phyloP scores from a whole-genome alignment of 2,113 vertebrate species.

The Sinocyclocheilus anophthalmus region DNA sequence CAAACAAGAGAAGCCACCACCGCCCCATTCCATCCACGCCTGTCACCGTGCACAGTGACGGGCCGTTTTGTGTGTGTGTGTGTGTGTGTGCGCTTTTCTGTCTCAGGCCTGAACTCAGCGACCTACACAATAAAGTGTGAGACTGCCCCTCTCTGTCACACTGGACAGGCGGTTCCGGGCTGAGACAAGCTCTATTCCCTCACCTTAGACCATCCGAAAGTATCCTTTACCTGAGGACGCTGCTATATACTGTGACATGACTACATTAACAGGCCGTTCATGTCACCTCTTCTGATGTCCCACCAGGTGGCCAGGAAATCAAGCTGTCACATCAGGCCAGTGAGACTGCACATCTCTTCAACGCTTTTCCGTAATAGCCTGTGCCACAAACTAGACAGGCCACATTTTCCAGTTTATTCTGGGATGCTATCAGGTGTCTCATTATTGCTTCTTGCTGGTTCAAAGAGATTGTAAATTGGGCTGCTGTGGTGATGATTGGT shows the following conservation, averaged over 20 bases:
- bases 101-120: slow-evolving; percentile 79
- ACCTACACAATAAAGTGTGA: slow-evolving; percentile 82
- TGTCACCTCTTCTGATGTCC: slow-evolving; percentile 82
- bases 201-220: slow-evolving; percentile 74
- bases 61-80: slow-evolving; percentile 55
- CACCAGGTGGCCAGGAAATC: slow-evolving; percentile 89
- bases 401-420: slow-evolving; percentile 61
- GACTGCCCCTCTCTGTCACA: slow-evolving; percentile 85
- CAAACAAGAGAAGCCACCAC: slow-evolving; percentile 92
- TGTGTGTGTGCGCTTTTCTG: not conserved
- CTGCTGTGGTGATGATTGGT: slow-evolving; percentile 45
- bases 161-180: slow-evolving; percentile 88
- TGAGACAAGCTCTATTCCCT: slow-evolving; percentile 86
- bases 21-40: slow-evolving; percentile 72
- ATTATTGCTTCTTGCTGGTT: slow-evolving; percentile 76
- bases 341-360: slow-evolving; percentile 79
- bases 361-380: slow-evolving; percentile 85
- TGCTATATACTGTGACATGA: slow-evolving; percentile 89
- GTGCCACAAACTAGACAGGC: slow-evolving; percentile 83
- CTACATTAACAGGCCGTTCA: slow-evolving; percentile 91
- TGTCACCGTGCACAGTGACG: slow-evolving; percentile 82
- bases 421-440: slow-evolving; percentile 77
- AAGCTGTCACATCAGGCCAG: slow-evolving; percentile 90
- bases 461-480: slow-evolving; percentile 58
- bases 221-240: slow-evolving; percentile 67